A percentile compares a stretch with the other conserved stretches of the same genome.
Evolutionary conservation across 2,888 invertebrate species (phyloP).

Genomic region (Chaetoderma sp.): DNA sequence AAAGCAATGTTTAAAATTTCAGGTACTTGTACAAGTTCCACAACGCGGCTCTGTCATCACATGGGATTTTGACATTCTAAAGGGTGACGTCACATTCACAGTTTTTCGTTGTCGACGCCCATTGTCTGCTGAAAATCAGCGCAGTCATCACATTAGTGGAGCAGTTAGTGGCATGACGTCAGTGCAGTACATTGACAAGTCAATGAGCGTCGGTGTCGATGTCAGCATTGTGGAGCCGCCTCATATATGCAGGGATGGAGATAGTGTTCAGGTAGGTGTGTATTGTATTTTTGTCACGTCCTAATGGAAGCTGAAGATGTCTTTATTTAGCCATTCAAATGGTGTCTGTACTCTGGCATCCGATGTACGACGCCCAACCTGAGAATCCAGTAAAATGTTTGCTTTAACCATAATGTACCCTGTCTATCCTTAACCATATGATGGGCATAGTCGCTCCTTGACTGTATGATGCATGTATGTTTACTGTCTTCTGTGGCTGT

Average conservation of each 20-base stretch:
- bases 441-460: too few species aligned
- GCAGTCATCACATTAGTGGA: constrained; percentile 64
- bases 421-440: too few species aligned
- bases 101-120: constrained; percentile 73
- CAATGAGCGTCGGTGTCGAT: constrained; percentile 77
- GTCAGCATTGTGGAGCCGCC: constrained; percentile 84
- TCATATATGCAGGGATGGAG: constrained; percentile 89
- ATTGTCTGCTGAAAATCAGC: constrained; percentile 51
- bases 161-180: constrained; percentile 61
- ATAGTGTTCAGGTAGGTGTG: constrained; percentile 85
- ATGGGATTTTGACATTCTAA: constrained; percentile 96
- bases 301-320: background rate
- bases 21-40: constrained; percentile 79
- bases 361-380: too few species aligned
- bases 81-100: constrained; percentile 88
- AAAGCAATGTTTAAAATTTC: constrained; percentile 2
- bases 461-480: too few species aligned
- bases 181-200: constrained; percentile 74
- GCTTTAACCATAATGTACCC: too few species aligned
- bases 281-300: background rate
- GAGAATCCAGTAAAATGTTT: too few species aligned
- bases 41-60: constrained; percentile 91
- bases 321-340: background rate
- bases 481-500: too few species aligned
- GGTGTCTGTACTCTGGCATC: too few species aligned